Percentiles rank a stretch among this genome's conserved stretches.
phyloP scores from a whole-genome alignment of 2,888 invertebrate genomes.

The Apeira syringaria region DNA sequence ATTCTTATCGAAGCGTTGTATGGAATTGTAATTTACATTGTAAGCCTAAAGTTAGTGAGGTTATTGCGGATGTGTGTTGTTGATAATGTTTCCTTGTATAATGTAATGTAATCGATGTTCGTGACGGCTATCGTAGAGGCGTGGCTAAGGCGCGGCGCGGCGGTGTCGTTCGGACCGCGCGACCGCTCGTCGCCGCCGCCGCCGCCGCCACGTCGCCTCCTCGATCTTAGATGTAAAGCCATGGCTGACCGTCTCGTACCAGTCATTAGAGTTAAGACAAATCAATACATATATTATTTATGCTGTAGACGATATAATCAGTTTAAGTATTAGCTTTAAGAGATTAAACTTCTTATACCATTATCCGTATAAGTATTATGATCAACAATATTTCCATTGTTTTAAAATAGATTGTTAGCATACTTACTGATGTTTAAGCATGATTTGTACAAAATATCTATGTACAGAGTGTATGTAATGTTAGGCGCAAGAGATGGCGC shows the following conservation, averaged over 20 bases:
- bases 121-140: background rate
- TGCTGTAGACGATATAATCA: constrained; percentile 68
- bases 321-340: constrained; percentile 67
- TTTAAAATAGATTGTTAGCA: constrained; percentile 67
- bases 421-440: constrained; percentile 52
- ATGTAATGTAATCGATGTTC: constrained; percentile 7
- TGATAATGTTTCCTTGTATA: constrained; percentile 18
- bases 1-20: constrained; percentile 58
- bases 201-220: constrained; percentile 20
- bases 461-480: constrained; percentile 69
- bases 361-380: constrained; percentile 79
- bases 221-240: constrained; percentile 55
- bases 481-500: constrained; percentile 30
- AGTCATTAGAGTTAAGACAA: constrained; percentile 70
- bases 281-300: constrained; percentile 62
- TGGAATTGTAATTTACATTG: constrained; percentile 62
- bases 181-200: background rate
- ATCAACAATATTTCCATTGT: constrained; percentile 81
- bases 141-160: background rate
- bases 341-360: constrained; percentile 78
- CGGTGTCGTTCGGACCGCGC: background rate
- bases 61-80: constrained; percentile 46
- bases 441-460: constrained; percentile 80
- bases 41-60: constrained; percentile 41
- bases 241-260: constrained; percentile 73